These are phyloP conservation scores for Pegea sp. DNA, from an alignment of 23 tunicate species.

Conservation along the genomic window DNA sequence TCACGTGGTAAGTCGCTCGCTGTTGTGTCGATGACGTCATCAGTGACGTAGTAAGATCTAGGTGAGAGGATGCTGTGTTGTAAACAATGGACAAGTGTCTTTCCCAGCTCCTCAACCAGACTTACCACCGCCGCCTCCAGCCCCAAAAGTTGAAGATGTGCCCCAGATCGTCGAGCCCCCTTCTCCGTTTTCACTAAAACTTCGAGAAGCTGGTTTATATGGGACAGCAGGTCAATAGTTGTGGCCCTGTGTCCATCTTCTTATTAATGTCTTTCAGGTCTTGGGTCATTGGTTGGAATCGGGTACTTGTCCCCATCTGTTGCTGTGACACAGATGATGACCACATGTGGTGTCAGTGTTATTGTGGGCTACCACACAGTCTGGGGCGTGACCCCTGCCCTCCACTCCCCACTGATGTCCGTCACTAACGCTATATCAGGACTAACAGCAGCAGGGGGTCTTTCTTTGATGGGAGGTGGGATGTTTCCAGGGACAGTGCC, in stretches of 20 bases:
- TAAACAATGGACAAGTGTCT: conserved; percentile 42
- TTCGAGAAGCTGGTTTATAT: conserved; percentile 18
- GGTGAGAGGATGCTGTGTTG: conserved; percentile 85
- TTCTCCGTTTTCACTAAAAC: conserved; percentile 27
- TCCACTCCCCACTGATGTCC: conserved; percentile 90
- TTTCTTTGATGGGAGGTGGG: conserved; percentile 72
- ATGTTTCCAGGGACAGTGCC: conserved; percentile 19
- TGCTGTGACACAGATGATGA: conserved; percentile 73
- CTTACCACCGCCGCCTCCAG: conserved; percentile 31
- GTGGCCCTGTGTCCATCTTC: neutral
- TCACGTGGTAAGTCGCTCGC: conserved; percentile 48
- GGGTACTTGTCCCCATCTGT: conserved; percentile 67
- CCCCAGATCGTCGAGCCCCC: conserved; percentile 16
- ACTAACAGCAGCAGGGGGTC: conserved; percentile 83
- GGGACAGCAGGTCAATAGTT: conserved; percentile 15
- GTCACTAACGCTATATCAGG: conserved; percentile 94
- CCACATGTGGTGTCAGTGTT: conserved; percentile 80
- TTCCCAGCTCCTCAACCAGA: conserved; percentile 65
- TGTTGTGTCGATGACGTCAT: too few relatives aligned
- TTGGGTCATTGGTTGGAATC: conserved; percentile 45
- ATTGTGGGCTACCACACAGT: conserved; percentile 97
- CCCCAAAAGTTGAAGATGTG: conserved; percentile 10
- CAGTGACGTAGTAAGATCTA: conserved; percentile 1
- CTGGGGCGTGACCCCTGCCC: conserved; percentile 89
- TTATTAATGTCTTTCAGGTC: conserved; percentile 8